Evolutionary conservation across 2,797 vertebrate genomes (phyloP).

Genomic region (Streptopelia turtur): DNA sequence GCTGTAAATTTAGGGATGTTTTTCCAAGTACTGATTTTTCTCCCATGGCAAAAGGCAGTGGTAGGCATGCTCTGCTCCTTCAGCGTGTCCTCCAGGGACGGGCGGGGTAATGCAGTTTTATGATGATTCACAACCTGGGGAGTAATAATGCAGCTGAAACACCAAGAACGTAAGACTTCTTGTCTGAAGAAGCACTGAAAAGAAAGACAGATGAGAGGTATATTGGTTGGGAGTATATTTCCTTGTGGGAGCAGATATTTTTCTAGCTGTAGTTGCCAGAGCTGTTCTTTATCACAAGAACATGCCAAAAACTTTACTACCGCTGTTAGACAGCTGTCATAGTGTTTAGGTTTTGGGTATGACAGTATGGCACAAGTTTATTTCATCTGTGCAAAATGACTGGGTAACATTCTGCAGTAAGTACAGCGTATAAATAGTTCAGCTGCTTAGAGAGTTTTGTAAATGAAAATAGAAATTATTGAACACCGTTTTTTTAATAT

Average conservation of each 20-base stretch:
- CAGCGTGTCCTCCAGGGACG: background rate
- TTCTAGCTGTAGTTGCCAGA: background rate
- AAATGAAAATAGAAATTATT: constrained; percentile 12
- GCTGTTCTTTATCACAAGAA: background rate
- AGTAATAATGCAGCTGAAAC: background rate
- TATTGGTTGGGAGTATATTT: background rate
- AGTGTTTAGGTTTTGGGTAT: background rate
- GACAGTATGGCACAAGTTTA: background rate
- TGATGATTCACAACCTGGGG: background rate
- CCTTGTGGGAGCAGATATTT: background rate
- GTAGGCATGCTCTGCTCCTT: background rate
- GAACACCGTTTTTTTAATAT: background rate
- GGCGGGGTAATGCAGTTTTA: background rate
- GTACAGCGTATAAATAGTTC: background rate
- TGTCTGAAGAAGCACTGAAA: background rate
- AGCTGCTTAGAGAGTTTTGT: background rate
- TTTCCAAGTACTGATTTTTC: background rate
- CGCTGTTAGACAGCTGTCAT: background rate
- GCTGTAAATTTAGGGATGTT: background rate
- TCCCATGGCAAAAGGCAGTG: rapidly evolving
- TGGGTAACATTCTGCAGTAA: background rate
- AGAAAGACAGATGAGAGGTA: background rate
- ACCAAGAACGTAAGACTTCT: background rate
- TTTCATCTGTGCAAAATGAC: background rate
- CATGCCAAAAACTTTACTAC: background rate